A percentile compares a stretch with the other conserved stretches of the same genome.
phyloP scores from a whole-genome alignment of 2,888 invertebrate species.

The Rhogogaster chlorosoma region DNA sequence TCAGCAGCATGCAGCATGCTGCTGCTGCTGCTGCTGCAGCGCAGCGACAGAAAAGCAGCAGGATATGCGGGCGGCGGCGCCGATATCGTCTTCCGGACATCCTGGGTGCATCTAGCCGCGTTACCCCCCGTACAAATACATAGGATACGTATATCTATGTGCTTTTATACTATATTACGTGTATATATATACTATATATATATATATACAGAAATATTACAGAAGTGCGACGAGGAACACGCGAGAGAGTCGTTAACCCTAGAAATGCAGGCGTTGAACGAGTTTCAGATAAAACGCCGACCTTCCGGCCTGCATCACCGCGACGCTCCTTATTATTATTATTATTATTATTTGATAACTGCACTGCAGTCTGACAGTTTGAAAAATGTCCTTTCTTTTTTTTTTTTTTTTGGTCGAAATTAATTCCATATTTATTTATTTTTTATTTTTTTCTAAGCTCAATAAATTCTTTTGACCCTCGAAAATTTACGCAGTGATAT shows the following conservation, averaged over 20 bases:
- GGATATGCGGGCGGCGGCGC: conserved; percentile 41
- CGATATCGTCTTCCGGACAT: conserved; percentile 49
- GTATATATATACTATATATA: background rate
- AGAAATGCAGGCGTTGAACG: conserved; percentile 39
- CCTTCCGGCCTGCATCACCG: conserved; percentile 37
- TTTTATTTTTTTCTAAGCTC: no score
- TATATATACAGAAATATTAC: background rate
- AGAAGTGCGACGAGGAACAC: background rate
- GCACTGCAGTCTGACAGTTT: background rate
- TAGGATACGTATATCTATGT: background rate
- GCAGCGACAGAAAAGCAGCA: background rate
- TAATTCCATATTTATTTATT: no score
- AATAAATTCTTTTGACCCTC: no score
- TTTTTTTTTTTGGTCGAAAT: no score
- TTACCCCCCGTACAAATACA: background rate
- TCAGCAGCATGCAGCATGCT: no score
- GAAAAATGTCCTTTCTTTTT: background rate
- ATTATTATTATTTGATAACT: no score
- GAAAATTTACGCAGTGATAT: no score
- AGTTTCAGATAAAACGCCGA: conserved; percentile 39
- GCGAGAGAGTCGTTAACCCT: conserved; percentile 45
- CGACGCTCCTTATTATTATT: background rate
- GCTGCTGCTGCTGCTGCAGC: background rate
- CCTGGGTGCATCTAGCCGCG: conserved; percentile 42
- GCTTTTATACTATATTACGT: background rate